Evolutionary conservation across 1,140 invertebrate species (phyloP).

Genomic region (Drosophila orena): DNA sequence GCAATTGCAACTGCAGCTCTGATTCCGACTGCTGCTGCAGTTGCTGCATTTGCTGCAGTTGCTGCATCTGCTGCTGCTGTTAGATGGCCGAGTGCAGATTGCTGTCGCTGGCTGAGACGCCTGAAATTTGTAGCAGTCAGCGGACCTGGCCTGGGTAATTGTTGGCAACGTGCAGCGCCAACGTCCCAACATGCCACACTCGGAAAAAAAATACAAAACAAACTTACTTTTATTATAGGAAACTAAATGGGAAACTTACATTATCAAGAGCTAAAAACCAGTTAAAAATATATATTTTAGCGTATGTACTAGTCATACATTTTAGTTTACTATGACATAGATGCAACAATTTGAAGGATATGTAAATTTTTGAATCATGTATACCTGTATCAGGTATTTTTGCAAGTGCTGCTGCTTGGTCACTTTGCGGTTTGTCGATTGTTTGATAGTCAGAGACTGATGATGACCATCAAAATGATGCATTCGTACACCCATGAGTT

Average conservation of each 20-base stretch:
- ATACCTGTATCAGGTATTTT: neutral
- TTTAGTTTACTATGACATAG: too few species aligned
- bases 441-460: constrained; percentile 83
- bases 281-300: neutral
- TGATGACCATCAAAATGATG: constrained; percentile 84
- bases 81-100: constrained; percentile 75
- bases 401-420: constrained; percentile 26
- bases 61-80: constrained; percentile 49
- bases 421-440: constrained; percentile 55
- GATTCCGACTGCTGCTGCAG: constrained; percentile 28
- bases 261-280: too few species aligned
- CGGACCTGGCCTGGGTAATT: constrained; percentile 54
- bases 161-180: constrained; percentile 68
- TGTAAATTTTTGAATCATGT: too few species aligned
- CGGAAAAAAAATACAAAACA: neutral
- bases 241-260: too few species aligned
- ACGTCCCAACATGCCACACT: constrained; percentile 48
- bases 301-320: too few species aligned
- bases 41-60: constrained; percentile 1
- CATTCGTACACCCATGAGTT: constrained; percentile 84
- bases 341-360: too few species aligned
- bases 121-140: constrained; percentile 82
- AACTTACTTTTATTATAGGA: too few species aligned
- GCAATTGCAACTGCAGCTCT: constrained; percentile 19
- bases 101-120: constrained; percentile 64